Evolutionary conservation across 2,113 vertebrate genomes (phyloP).

Genomic region (Anser cygnoides): DNA sequence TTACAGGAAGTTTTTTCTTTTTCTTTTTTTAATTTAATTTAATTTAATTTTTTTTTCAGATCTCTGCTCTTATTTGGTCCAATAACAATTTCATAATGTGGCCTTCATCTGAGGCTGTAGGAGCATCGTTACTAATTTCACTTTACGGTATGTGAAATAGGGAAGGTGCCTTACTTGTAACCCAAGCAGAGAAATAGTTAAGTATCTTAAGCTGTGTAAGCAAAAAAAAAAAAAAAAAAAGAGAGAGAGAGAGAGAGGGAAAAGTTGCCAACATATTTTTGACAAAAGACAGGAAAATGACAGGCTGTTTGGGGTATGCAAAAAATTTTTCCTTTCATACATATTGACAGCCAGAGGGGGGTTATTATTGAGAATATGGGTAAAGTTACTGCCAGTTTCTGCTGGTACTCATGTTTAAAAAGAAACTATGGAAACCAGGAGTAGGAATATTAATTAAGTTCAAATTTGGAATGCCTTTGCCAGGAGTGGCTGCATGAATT

Average conservation of each 20-base stretch:
- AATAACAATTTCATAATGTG: too few relatives aligned
- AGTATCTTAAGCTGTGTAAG: slow-evolving; percentile 47
- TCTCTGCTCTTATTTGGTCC: too few relatives aligned
- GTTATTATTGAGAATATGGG: slow-evolving; percentile 86
- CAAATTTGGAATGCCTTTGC: slow-evolving; percentile 84
- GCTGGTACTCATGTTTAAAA: slow-evolving; percentile 83
- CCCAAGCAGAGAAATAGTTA: slow-evolving; percentile 59
- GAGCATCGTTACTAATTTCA: neutral
- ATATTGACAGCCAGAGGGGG: slow-evolving; percentile 80
- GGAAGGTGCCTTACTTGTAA: neutral
- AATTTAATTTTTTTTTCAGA: too few relatives aligned
- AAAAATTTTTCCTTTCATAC: slow-evolving; percentile 75
- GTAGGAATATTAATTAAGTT: slow-evolving; percentile 89
- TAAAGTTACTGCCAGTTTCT: slow-evolving; percentile 81
- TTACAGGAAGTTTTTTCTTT: neutral
- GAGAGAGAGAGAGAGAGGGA: neutral
- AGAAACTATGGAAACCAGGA: slow-evolving; percentile 88
- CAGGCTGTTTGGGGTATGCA: slow-evolving; percentile 71
- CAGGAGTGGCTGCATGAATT: slow-evolving; percentile 80
- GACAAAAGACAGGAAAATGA: slow-evolving; percentile 77
- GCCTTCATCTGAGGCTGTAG: neutral
- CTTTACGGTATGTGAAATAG: neutral
- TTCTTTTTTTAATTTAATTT: too few relatives aligned
- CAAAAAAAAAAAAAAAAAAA: slow-evolving; percentile 12
- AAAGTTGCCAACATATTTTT: slow-evolving; percentile 66